These are phyloP conservation scores for Macaria notata DNA, from an alignment of 2,888 invertebrate genomes.

Conservation along the genomic window DNA sequence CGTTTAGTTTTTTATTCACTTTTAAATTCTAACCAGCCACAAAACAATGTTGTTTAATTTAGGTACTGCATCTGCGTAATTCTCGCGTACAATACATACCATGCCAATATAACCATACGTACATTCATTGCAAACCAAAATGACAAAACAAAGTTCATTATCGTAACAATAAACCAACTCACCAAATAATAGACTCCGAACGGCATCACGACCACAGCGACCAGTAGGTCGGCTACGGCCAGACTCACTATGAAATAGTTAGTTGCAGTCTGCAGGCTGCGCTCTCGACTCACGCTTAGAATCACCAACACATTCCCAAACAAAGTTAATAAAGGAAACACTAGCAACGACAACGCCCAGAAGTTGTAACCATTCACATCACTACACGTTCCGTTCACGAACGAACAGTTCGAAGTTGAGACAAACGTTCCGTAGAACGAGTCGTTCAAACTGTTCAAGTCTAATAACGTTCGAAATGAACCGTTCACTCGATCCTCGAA, in stretches of 20 bases:
- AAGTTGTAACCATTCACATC: conserved; percentile 84
- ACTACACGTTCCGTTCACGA: conserved; percentile 64
- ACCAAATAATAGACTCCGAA: conserved; percentile 99
- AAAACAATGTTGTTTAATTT: too few species aligned
- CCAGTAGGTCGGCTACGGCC: conserved; percentile 97
- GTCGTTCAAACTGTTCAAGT: conserved; percentile 54
- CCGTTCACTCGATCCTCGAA: conserved; percentile 38
- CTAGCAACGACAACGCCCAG: conserved; percentile 93
- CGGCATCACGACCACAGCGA: conserved; percentile 99
- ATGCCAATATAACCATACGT: too few species aligned
- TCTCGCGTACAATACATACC: too few species aligned
- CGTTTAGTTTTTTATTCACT: too few species aligned
- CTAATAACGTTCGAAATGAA: conserved; percentile 46
- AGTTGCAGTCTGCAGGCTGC: conserved; percentile 96
- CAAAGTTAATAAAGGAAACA: conserved; percentile 95
- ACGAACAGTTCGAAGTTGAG: conserved; percentile 58
- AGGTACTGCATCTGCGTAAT: too few species aligned
- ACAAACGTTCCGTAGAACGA: conserved; percentile 43
- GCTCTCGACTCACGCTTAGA: conserved; percentile 94
- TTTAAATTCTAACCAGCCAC: too few species aligned
- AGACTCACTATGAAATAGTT: conserved; percentile 99
- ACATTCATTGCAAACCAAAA: too few species aligned
- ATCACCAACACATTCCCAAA: conserved; percentile 99
- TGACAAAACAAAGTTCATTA: too few species aligned
- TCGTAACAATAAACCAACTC: conserved; percentile 74